Conservation (phyloP, 2,888 invertebrate species). For the Eupithecia exiguata region DNA sequence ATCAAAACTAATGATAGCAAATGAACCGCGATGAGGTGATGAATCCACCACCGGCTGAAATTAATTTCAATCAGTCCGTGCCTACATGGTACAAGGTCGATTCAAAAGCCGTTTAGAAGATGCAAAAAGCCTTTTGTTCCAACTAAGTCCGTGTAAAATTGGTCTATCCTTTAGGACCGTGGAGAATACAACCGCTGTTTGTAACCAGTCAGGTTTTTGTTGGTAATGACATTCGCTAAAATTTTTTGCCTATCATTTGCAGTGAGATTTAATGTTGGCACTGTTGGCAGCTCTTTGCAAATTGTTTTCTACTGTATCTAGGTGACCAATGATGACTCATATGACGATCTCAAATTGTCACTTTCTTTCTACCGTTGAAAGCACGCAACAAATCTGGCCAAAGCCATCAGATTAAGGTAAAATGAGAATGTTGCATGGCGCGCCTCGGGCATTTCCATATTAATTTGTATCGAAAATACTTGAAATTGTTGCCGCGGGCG, state of each 20-base stretch:
- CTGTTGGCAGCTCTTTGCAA: neutral
- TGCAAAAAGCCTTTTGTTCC: conserved; percentile 14
- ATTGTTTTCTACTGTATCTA: conserved; percentile 41
- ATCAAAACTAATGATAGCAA: neutral
- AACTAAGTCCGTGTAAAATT: conserved; percentile 49
- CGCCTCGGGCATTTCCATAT: conserved; percentile 22
- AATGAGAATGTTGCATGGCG: conserved; percentile 20
- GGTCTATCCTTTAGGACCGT: conserved; percentile 49
- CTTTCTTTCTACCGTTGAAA: conserved; percentile 14
- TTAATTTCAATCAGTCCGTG: conserved; percentile 1
- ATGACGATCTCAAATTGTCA: conserved; percentile 10
- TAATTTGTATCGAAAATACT: conserved; percentile 39
- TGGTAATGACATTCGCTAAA: conserved; percentile 65
- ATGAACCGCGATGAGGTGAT: neutral
- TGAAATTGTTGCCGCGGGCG: conserved; percentile 47
- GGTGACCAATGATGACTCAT: conserved; percentile 45
- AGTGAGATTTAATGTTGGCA: neutral
- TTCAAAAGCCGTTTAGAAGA: neutral
- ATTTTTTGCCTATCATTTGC: conserved; percentile 39
- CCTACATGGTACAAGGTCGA: conserved; percentile 1
- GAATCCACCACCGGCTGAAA: neutral
- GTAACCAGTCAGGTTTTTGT: conserved; percentile 42
- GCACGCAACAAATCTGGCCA: conserved; percentile 3
- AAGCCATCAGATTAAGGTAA: conserved; percentile 15
- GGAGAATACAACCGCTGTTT: conserved; percentile 47